Conservation (phyloP, 1,140 invertebrate species). For the Marisa cornuarietis region DNA sequence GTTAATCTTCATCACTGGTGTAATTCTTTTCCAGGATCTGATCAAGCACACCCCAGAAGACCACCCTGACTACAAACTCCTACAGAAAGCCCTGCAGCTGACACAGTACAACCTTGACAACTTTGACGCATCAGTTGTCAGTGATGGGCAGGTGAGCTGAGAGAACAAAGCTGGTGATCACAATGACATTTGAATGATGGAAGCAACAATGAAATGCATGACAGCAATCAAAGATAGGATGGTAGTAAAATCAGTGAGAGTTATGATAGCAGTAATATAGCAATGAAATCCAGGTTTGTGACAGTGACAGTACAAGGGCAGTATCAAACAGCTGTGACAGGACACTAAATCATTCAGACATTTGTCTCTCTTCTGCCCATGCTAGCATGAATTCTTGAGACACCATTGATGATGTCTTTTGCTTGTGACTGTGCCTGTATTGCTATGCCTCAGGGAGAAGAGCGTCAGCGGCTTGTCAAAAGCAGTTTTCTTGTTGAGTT, state of each 20-base stretch:
- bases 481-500: constrained; percentile 93
- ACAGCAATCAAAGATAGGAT: too few species aligned
- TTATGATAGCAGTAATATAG: too few species aligned
- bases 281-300: too few species aligned
- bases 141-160: constrained; percentile 12
- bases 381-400: too few species aligned
- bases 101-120: constrained; percentile 87
- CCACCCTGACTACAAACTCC: constrained; percentile 83
- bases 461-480: constrained; percentile 88
- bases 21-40: constrained; percentile 77
- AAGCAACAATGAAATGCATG: too few species aligned
- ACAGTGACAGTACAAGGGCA: too few species aligned
- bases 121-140: constrained; percentile 76
- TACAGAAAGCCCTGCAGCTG: constrained; percentile 85
- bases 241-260: too few species aligned
- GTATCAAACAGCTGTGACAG: too few species aligned
- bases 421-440: neutral
- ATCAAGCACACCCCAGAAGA: constrained; percentile 85
- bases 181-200: neutral
- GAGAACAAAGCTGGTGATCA: neutral
- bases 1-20: too few species aligned
- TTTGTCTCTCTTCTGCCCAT: too few species aligned
- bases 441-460: constrained; percentile 73
- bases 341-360: too few species aligned
- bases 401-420: too few species aligned